phyloP scores from a whole-genome alignment of 2,888 invertebrate genomes.

The Drosophila putrida region DNA sequence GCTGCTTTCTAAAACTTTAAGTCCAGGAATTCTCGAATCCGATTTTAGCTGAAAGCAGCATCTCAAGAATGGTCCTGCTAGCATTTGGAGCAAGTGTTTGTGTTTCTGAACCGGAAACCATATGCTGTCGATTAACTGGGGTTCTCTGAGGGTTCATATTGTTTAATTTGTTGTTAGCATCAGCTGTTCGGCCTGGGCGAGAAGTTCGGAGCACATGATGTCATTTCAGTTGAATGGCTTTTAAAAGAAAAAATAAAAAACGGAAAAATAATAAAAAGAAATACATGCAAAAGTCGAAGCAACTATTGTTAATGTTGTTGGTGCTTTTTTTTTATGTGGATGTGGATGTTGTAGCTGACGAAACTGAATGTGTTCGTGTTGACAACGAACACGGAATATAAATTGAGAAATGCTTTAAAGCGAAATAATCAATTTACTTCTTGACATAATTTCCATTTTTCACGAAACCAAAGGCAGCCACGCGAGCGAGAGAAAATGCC shows the following conservation, averaged over 20 bases:
- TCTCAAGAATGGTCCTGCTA: slow-evolving; percentile 15
- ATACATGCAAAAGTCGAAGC: slow-evolving; percentile 55
- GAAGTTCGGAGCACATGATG: slow-evolving; percentile 75
- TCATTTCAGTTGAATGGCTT: slow-evolving; percentile 82
- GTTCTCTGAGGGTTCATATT: slow-evolving; percentile 44
- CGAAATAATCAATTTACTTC: slow-evolving; percentile 85
- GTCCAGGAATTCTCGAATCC: neutral
- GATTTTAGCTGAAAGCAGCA: slow-evolving; percentile 2
- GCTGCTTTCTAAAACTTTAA: slow-evolving; percentile 7
- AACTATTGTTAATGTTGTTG: slow-evolving; percentile 65
- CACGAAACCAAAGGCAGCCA: slow-evolving; percentile 78
- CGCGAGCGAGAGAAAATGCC: slow-evolving; percentile 59
- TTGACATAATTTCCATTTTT: slow-evolving; percentile 85
- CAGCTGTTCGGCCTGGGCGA: slow-evolving; percentile 65
- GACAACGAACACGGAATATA: slow-evolving; percentile 83
- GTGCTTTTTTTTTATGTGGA: slow-evolving; percentile 25
- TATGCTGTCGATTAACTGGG: slow-evolving; percentile 57
- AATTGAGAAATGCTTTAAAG: slow-evolving; percentile 84
- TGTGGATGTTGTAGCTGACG: slow-evolving; percentile 58
- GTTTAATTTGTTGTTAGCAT: slow-evolving; percentile 69
- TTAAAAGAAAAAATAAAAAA: slow-evolving; percentile 42
- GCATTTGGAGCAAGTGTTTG: slow-evolving; percentile 23
- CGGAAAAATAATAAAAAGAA: slow-evolving; percentile 43
- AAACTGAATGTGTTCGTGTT: slow-evolving; percentile 79
- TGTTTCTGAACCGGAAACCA: slow-evolving; percentile 69